These are phyloP conservation scores for Hydrophis major DNA, from an alignment of 2,797 vertebrate genomes.

Conservation along the genomic window DNA sequence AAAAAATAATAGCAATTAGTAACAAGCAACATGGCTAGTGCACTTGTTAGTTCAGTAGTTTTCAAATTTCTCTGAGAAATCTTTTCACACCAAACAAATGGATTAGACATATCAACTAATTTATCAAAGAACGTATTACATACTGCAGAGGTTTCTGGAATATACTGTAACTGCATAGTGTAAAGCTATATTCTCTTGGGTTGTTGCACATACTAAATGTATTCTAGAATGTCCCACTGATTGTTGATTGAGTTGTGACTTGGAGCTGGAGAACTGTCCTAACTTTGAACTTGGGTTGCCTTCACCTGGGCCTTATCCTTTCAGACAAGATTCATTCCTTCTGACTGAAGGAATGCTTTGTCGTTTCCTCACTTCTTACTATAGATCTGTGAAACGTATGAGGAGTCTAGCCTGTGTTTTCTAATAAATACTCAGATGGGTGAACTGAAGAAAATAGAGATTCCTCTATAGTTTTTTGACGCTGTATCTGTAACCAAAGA, in stretches of 20 bases:
- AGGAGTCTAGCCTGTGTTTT: slow-evolving; percentile 17
- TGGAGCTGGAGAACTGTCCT: background rate
- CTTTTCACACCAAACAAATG: background rate
- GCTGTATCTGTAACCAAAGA: background rate
- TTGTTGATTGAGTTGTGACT: background rate
- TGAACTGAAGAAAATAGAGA: slow-evolving; percentile 23
- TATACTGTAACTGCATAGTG: background rate
- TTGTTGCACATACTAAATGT: background rate
- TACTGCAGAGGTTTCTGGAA: background rate
- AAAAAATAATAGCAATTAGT: background rate
- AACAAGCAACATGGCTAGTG: background rate
- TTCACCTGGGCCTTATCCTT: background rate
- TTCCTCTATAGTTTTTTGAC: background rate
- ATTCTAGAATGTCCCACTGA: background rate
- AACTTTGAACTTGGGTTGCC: background rate
- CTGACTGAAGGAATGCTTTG: slow-evolving; percentile 21
- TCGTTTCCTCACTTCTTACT: slow-evolving; percentile 25
- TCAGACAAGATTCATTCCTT: background rate
- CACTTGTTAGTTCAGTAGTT: background rate
- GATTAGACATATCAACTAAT: background rate
- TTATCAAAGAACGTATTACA: background rate
- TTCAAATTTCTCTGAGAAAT: background rate
- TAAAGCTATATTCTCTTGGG: background rate
- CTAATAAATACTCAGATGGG: slow-evolving; percentile 32
- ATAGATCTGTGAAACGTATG: background rate